Percentiles rank a stretch among this genome's conserved stretches.
phyloP scores from a whole-genome alignment of 2,797 vertebrate genomes.

The Acestrorhynchus altus region DNA sequence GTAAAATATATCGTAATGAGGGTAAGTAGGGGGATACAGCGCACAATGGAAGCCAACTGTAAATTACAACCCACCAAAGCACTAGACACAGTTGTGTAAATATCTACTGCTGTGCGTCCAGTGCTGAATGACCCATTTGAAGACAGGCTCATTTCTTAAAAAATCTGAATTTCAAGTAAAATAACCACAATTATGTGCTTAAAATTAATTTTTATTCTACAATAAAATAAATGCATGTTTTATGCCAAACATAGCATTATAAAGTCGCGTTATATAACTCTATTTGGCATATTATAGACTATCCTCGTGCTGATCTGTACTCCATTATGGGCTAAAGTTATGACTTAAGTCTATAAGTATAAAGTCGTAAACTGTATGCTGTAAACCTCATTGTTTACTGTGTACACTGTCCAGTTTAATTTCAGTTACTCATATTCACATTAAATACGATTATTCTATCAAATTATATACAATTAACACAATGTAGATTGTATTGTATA shows the following conservation, averaged over 20 bases:
- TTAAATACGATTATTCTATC: no score
- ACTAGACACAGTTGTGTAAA: slow-evolving; percentile 2
- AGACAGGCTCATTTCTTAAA: neutral
- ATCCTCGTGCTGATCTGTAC: no score
- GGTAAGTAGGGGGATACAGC: neutral
- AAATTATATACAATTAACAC: no score
- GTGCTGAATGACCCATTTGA: neutral
- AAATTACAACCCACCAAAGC: neutral
- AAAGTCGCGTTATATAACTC: no score
- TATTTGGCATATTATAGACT: no score
- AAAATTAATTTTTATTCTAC: no score
- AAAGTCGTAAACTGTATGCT: neutral
- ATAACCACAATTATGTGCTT: neutral
- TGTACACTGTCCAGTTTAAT: no score
- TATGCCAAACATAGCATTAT: neutral
- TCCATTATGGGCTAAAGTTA: neutral
- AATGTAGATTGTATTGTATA: no score
- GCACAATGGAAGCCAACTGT: slow-evolving; percentile 5
- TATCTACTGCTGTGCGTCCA: neutral
- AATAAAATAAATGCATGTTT: no score
- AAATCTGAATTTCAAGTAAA: neutral
- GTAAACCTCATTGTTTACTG: no score
- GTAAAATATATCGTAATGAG: slow-evolving; percentile 26
- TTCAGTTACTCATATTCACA: no score
- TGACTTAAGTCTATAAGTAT: neutral